A percentile compares a stretch with the other conserved stretches of the same genome.
Conservation (phyloP, 2,797 vertebrate species). For the Harpagifer antarcticus region DNA sequence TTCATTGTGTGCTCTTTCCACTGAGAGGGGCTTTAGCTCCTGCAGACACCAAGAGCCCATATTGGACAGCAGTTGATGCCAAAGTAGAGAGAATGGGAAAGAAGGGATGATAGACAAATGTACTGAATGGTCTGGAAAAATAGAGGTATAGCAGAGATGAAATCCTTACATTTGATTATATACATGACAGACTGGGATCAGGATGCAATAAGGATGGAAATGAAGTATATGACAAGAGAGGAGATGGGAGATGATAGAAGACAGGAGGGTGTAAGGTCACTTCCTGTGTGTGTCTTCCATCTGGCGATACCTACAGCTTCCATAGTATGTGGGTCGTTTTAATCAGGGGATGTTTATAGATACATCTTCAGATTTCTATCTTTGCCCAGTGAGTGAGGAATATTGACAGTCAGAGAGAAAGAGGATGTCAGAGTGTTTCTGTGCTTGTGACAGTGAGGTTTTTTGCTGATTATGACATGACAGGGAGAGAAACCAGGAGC, state of each 20-base stretch:
- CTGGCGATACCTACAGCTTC: constrained; percentile 58
- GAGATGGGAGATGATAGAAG: constrained; percentile 52
- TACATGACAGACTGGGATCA: not conserved
- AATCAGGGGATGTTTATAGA: constrained; percentile 31
- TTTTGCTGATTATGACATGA: constrained; percentile 76
- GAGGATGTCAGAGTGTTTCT: constrained; percentile 18
- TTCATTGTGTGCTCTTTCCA: constrained; percentile 53
- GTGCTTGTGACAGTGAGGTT: constrained; percentile 47
- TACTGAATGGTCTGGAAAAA: constrained; percentile 1
- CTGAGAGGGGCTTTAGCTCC: constrained; percentile 53
- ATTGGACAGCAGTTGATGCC: constrained; percentile 36
- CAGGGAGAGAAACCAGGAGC: constrained; percentile 61
- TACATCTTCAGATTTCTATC: constrained; percentile 1
- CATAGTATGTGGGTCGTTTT: constrained; percentile 53
- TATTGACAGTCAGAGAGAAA: constrained; percentile 17
- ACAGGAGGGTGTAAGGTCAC: constrained; percentile 65
- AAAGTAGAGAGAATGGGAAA: constrained; percentile 6
- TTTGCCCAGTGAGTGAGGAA: not conserved
- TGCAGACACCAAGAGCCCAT: constrained; percentile 47
- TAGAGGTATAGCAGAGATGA: constrained; percentile 2
- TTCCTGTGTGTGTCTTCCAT: constrained; percentile 63
- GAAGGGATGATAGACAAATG: constrained; percentile 1
- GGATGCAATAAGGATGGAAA: constrained; percentile 13
- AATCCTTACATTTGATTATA: constrained; percentile 11
- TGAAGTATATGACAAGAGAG: constrained; percentile 37